Conservation (phyloP, 2,113 vertebrate genomes). For the Platysternon megacephalum region DNA sequence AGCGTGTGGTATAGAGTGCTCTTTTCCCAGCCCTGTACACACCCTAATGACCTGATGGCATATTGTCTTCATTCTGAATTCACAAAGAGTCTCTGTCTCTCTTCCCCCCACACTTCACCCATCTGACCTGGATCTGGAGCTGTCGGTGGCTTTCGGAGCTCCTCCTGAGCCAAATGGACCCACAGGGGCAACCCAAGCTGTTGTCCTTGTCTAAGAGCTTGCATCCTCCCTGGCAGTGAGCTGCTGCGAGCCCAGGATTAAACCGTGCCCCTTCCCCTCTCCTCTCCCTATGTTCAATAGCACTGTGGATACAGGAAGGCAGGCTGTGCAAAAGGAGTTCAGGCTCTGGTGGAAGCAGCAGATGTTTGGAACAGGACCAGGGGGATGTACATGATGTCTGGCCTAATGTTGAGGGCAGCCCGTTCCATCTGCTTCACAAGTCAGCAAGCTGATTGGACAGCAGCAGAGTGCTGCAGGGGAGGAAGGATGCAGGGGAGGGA, state of each 20-base stretch:
- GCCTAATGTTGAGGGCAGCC: background rate
- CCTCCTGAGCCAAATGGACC: background rate
- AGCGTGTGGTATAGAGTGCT: background rate
- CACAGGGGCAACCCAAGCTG: background rate
- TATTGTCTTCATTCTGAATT: background rate
- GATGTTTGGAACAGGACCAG: conserved; percentile 21
- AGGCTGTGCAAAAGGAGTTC: background rate
- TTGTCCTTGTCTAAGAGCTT: background rate
- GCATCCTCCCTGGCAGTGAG: background rate
- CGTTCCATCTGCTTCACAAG: conserved; percentile 47
- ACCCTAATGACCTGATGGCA: rapidly evolving
- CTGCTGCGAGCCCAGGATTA: background rate
- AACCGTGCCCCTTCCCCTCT: background rate
- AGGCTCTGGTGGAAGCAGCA: background rate
- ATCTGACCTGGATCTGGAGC: background rate
- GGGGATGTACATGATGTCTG: background rate
- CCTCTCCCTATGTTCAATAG: background rate
- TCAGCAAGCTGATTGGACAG: background rate
- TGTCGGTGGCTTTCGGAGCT: background rate
- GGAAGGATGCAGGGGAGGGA: background rate
- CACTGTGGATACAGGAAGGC: background rate
- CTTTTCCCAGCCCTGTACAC: background rate
- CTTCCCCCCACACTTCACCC: rapidly evolving
- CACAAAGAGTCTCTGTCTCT: background rate
- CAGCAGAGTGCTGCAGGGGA: background rate